These are phyloP conservation scores for Perca fluviatilis DNA, from an alignment of 2,113 vertebrate genomes.

Conservation along the genomic window DNA sequence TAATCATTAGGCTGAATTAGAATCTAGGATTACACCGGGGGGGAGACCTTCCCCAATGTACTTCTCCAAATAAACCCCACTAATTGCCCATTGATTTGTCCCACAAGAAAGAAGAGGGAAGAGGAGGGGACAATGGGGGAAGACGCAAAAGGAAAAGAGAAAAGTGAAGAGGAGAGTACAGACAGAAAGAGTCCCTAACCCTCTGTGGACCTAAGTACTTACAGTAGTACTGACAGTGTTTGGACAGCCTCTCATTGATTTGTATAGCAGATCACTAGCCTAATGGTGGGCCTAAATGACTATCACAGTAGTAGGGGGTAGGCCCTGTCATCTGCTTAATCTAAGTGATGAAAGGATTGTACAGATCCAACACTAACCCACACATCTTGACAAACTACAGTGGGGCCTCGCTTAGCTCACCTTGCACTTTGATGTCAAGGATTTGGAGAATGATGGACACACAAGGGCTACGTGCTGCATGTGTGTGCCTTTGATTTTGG, in stretches of 20 bases:
- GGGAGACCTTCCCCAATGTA: slow-evolving; percentile 16
- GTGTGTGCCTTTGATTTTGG: slow-evolving; percentile 9
- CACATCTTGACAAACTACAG: slow-evolving; percentile 48
- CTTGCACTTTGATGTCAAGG: slow-evolving; percentile 46
- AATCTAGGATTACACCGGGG: slow-evolving; percentile 77
- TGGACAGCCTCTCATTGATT: slow-evolving; percentile 23
- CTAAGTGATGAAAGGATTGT: slow-evolving; percentile 50
- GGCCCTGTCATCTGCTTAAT: slow-evolving; percentile 39
- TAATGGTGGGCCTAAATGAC: slow-evolving; percentile 24
- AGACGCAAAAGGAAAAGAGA: not conserved
- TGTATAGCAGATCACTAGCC: slow-evolving; percentile 8
- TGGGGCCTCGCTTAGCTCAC: not conserved
- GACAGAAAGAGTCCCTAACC: slow-evolving; percentile 24
- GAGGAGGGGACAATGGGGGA: slow-evolving; percentile 9
- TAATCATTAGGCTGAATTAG: slow-evolving; percentile 83
- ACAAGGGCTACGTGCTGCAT: not conserved
- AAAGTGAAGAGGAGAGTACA: not conserved
- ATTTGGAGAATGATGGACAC: slow-evolving; percentile 20
- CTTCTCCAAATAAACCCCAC: slow-evolving; percentile 74
- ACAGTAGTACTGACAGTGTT: slow-evolving; percentile 24
- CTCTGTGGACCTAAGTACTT: slow-evolving; percentile 14
- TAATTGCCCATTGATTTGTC: slow-evolving; percentile 70
- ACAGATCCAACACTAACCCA: slow-evolving; percentile 41
- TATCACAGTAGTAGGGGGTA: not conserved
- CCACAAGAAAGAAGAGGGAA: slow-evolving; percentile 50